These are phyloP conservation scores for Heliconius hermathena DNA, from an alignment of 1,140 invertebrate genomes.

Conservation along the genomic window DNA sequence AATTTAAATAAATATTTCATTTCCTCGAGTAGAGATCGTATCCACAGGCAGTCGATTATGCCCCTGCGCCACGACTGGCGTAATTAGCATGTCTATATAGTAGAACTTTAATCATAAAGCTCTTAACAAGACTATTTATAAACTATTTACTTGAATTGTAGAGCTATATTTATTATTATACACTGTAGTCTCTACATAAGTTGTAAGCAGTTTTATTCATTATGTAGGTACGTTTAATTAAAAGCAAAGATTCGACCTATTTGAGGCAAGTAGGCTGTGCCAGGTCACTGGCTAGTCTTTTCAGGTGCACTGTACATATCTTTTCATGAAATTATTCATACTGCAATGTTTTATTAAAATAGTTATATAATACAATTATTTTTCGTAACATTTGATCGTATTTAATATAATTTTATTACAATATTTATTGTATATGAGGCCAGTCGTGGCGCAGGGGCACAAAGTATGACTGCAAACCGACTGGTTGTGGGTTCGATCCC, in stretches of 20 bases:
- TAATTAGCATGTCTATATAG: too few relatives aligned
- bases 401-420: background rate
- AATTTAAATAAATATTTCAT: too few relatives aligned
- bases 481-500: too few relatives aligned
- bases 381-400: background rate
- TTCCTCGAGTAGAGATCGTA: too few relatives aligned
- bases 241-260: constrained; percentile 14
- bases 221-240: constrained; percentile 12
- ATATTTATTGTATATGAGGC: too few relatives aligned
- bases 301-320: constrained; percentile 5
- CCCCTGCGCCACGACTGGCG: too few relatives aligned
- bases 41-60: too few relatives aligned
- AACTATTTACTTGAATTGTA: background rate
- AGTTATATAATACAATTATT: background rate
- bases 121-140: background rate
- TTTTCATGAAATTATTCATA: constrained; percentile 12
- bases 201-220: constrained; percentile 5
- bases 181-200: background rate
- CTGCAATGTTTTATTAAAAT: background rate
- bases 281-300: constrained; percentile 13
- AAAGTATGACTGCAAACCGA: too few relatives aligned
- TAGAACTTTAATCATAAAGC: background rate
- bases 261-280: constrained; percentile 9
- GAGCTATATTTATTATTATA: background rate
- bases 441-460: too few relatives aligned